Percentiles rank a stretch among this genome's conserved stretches.
Conservation (phyloP, 2,888 invertebrate genomes). For the Diachrysia chrysitis region DNA sequence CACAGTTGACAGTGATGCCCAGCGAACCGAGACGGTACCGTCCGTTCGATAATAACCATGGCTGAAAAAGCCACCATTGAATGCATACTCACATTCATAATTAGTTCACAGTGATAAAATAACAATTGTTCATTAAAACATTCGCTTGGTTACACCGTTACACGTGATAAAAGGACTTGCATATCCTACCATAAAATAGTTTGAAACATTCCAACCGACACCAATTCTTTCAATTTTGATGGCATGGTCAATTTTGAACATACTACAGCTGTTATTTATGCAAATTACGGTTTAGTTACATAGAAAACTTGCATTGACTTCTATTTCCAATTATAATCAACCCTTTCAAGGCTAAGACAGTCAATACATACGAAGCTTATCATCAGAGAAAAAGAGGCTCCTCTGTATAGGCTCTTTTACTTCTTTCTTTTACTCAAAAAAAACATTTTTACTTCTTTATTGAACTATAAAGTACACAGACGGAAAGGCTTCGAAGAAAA, state of each 20-base stretch:
- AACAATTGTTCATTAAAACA: constrained; percentile 19
- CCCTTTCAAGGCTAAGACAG: too few relatives aligned
- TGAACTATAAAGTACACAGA: background rate
- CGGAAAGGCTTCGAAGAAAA: background rate
- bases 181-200: too few relatives aligned
- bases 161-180: background rate
- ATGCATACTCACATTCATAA: constrained; percentile 35
- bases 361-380: too few relatives aligned
- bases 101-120: constrained; percentile 39
- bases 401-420: too few relatives aligned
- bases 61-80: constrained; percentile 42
- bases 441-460: constrained; percentile 6
- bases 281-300: too few relatives aligned
- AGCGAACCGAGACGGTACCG: constrained; percentile 50
- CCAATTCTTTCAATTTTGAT: too few relatives aligned
- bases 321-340: too few relatives aligned
- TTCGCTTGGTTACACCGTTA: constrained; percentile 16
- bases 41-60: constrained; percentile 23
- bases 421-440: too few relatives aligned
- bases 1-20: constrained; percentile 46
- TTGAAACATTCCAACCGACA: constrained; percentile 4
- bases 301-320: too few relatives aligned
- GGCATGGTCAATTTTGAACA: too few relatives aligned
- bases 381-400: too few relatives aligned
- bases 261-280: too few relatives aligned